Base-by-base conservation (phyloP, 2,888 invertebrate genomes). In the Polyommatus iphigenia region DNA sequence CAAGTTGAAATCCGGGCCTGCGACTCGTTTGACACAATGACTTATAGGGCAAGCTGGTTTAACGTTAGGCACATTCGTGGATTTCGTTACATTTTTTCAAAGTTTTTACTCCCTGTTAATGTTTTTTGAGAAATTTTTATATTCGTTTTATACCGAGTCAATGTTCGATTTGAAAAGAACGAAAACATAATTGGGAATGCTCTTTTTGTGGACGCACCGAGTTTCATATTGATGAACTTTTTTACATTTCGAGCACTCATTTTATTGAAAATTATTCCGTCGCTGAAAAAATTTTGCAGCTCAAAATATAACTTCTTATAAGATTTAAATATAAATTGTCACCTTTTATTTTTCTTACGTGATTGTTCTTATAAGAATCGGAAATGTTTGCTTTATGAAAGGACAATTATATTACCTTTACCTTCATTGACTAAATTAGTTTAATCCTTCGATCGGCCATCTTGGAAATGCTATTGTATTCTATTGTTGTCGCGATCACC, bases 191-290 rank as follows among this genome's bases (percentile, higher is more conserved):
- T 92, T 92, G 92, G 88, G 83, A 86, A 84, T 85, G 85, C 87
- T 91, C 93, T 92, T 93, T 92, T 88, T 86, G 83, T 86, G 93
- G 91, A 93, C 92, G 84, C 89, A 91, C 91, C 88, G 85, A 87
- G 86, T 85, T 83, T 83, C 85, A 86, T 88, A 91, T 89, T 88
- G 90, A 88, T 88, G 88, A 84, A 84, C 85, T 90, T 91, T 90
- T 90, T 54, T 75, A 71, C 75, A 80, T 78, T 78, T 78, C 73
- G 41, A 57, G 57, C 71, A 72, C 78, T 77, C 72, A 76, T 54
- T 46, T 78, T 79, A 79, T 81, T 78, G 76, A 77, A 79, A 78
- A 79, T 78, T 77, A 78, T 78, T 77, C 78, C 76, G 77, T 41
- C 76, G 76, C 50, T 72, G 76, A 78, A 77, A 79, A 24, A 20